These are phyloP conservation scores for Danionella cerebrum DNA, from an alignment of 2,113 vertebrate genomes.

Conservation along the genomic window DNA sequence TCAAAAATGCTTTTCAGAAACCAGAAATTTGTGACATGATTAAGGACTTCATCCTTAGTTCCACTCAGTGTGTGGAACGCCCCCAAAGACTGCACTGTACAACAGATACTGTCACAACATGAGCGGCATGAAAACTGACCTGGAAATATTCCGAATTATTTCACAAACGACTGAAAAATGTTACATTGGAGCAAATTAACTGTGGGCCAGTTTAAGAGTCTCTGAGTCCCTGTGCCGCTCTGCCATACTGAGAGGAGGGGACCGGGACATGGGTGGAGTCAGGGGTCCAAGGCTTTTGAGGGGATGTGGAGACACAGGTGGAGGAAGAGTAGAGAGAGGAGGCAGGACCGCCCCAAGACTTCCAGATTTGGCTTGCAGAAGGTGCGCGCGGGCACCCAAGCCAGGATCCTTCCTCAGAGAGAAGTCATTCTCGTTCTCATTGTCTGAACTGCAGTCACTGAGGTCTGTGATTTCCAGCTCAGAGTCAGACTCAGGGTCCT, in stretches of 20 bases:
- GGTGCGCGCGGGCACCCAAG: conserved; percentile 48
- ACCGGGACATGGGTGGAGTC: conserved; percentile 56
- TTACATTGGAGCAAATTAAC: conserved; percentile 57
- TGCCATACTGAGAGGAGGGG: conserved; percentile 54
- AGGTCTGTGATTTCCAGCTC: conserved; percentile 89
- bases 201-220: conserved; percentile 66
- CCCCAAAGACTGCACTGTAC: not conserved
- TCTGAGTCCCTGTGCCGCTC: conserved; percentile 69
- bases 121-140: not conserved
- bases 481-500: conserved; percentile 77
- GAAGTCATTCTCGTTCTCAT: conserved; percentile 75
- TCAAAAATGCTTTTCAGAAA: too few species aligned
- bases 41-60: too few species aligned
- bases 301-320: conserved; percentile 59
- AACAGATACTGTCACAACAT: not conserved
- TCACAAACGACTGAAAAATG: not conserved
- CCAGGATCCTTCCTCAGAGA: conserved; percentile 51
- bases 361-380: conserved; percentile 54
- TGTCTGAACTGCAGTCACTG: conserved; percentile 86
- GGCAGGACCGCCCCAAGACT: conserved; percentile 46
- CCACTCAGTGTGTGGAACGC: too few species aligned
- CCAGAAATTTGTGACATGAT: too few species aligned
- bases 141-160: not conserved
- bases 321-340: conserved; percentile 56
- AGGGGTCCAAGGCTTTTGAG: conserved; percentile 63